Evolutionary conservation across 2,797 vertebrate species (phyloP).

Genomic region (Sebastolobus altivelis): DNA sequence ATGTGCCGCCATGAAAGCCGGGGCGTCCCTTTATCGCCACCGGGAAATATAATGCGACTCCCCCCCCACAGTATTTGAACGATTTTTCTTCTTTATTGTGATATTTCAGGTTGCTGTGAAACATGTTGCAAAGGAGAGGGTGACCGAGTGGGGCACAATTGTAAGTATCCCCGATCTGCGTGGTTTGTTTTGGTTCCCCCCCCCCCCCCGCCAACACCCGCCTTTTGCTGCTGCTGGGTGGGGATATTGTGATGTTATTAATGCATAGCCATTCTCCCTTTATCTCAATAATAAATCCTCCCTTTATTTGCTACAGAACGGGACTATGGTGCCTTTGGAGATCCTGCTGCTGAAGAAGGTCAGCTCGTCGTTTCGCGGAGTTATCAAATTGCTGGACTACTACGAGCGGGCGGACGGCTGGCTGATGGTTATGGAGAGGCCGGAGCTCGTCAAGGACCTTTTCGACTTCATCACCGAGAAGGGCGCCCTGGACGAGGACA

Average conservation of each 20-base stretch:
- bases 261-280: background rate
- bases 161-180: constrained; percentile 83
- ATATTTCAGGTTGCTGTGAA: constrained; percentile 92
- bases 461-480: constrained; percentile 99
- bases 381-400: constrained; percentile 96
- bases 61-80: background rate
- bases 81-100: background rate
- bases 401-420: constrained; percentile 96
- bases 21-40: background rate
- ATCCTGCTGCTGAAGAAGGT: constrained; percentile 96
- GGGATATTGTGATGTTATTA: constrained; percentile 5
- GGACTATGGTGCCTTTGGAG: constrained; percentile 92
- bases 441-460: constrained; percentile 95
- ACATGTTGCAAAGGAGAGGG: constrained; percentile 93
- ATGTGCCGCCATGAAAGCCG: constrained; percentile 60
- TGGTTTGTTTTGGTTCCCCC: constrained; percentile 71
- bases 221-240: constrained; percentile 10
- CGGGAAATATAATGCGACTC: accelerated
- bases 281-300: background rate
- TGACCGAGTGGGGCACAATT: constrained; percentile 93
- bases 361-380: constrained; percentile 92
- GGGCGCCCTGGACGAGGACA: constrained; percentile 93
- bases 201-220: background rate
- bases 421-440: constrained; percentile 95
- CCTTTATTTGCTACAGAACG: constrained; percentile 80